Evolutionary conservation across 2,797 vertebrate genomes (phyloP).

Genomic region (Enteromius afrohamiltoni): DNA sequence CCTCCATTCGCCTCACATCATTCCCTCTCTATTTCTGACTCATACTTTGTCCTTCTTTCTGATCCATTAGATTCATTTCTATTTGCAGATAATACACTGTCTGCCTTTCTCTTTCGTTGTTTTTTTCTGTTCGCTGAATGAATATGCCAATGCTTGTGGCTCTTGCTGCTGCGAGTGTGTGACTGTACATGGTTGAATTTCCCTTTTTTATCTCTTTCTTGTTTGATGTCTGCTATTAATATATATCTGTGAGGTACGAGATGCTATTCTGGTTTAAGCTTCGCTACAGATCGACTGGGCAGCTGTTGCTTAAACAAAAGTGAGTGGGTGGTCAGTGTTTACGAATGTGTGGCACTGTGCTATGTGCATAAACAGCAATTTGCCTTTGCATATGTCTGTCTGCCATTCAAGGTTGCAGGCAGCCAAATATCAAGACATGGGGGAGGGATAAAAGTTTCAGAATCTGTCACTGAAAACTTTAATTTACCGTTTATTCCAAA

Average conservation of each 20-base stretch:
- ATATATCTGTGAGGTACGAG: conserved; percentile 50
- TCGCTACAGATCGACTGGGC: conserved; percentile 42
- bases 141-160: conserved; percentile 53
- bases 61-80: conserved; percentile 51
- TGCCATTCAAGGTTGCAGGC: neutral
- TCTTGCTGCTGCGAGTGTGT: conserved; percentile 36
- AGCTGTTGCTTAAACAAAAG: conserved; percentile 53
- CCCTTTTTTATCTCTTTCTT: conserved; percentile 42
- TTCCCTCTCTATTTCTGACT: conserved; percentile 44
- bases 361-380: conserved; percentile 40
- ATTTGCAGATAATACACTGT: conserved; percentile 24
- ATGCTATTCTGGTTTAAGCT: conserved; percentile 38
- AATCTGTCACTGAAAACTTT: neutral
- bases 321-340: conserved; percentile 54
- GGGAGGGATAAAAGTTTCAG: neutral
- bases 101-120: conserved; percentile 5
- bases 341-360: conserved; percentile 24
- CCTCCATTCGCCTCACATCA: conserved; percentile 22
- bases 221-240: conserved; percentile 50
- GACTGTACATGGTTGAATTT: conserved; percentile 49
- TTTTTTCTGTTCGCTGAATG: conserved; percentile 48
- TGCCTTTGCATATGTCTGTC: conserved; percentile 25
- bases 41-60: conserved; percentile 40
- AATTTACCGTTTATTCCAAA: neutral
- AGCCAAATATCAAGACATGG: conserved; percentile 7